phyloP scores from a whole-genome alignment of 2,113 vertebrate genomes.

The Peromyscus californicus region DNA sequence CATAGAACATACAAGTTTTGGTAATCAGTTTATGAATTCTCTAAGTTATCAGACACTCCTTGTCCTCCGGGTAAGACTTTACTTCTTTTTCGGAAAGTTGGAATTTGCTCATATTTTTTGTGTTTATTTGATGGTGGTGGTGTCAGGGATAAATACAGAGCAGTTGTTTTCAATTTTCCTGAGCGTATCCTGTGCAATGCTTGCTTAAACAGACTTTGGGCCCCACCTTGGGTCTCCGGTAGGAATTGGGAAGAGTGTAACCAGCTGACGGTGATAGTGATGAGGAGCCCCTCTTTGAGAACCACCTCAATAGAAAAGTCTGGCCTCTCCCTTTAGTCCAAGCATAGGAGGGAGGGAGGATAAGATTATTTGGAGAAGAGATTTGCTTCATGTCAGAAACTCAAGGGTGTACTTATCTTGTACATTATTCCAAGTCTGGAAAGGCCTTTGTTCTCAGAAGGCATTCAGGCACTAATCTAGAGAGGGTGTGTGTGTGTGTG shows the following conservation, averaged over 20 bases:
- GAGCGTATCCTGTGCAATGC: not conserved
- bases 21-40: not conserved
- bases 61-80: not conserved
- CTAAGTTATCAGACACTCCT: not conserved
- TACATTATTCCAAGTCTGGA: not conserved
- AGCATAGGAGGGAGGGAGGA: not conserved
- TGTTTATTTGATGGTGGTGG: not conserved
- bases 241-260: not conserved
- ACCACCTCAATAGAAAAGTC: not conserved
- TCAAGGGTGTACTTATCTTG: not conserved
- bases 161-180: not conserved
- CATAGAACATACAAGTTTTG: not conserved
- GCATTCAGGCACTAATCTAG: not conserved
- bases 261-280: not conserved
- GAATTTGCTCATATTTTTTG: conserved; percentile 8
- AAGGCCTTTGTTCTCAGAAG: not conserved
- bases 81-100: not conserved
- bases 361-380: not conserved
- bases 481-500: not conserved
- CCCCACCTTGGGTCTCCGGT: not conserved
- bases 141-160: not conserved
- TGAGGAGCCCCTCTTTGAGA: not conserved
- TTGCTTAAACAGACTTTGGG: not conserved
- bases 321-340: not conserved
- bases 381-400: not conserved